These are phyloP conservation scores for Halcyon senegalensis DNA, from an alignment of 2,113 vertebrate genomes.

Conservation along the genomic window DNA sequence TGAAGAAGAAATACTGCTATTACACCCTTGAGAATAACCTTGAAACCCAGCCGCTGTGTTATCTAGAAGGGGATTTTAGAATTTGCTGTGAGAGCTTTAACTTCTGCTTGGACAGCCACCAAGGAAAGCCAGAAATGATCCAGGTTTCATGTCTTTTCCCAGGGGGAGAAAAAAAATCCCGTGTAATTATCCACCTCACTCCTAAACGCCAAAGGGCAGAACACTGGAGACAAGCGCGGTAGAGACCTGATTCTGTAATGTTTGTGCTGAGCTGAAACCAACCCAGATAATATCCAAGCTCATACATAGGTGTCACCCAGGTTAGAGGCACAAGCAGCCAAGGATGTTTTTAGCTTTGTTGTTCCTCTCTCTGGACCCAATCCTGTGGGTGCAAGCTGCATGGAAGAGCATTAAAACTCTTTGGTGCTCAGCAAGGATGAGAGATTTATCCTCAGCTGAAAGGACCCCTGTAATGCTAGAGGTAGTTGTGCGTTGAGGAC, in stretches of 20 bases:
- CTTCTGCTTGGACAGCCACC: constrained; percentile 59
- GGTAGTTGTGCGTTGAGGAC: accelerated
- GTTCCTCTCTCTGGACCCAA: neutral
- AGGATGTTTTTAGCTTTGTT: neutral
- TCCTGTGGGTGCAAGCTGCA: neutral
- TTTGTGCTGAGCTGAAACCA: neutral
- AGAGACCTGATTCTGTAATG: neutral
- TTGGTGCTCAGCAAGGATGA: neutral
- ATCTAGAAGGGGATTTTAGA: constrained; percentile 44
- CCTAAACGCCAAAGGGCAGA: neutral
- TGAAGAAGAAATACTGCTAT: constrained; percentile 56
- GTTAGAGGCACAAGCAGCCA: neutral
- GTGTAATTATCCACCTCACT: constrained; percentile 4
- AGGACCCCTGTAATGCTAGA: neutral
- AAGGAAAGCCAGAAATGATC: constrained; percentile 50
- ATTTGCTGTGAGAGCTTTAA: constrained; percentile 46
- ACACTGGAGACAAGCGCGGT: neutral
- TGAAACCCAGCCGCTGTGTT: constrained; percentile 31
- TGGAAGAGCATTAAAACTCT: neutral
- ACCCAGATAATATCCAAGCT: neutral
- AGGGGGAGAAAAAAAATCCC: constrained; percentile 3
- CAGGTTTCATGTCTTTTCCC: constrained; percentile 32
- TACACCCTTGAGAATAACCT: constrained; percentile 58
- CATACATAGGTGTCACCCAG: neutral
- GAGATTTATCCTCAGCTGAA: neutral